Evolutionary conservation across 2,113 vertebrate species (phyloP).

Genomic region (Callithrix jacchus): DNA sequence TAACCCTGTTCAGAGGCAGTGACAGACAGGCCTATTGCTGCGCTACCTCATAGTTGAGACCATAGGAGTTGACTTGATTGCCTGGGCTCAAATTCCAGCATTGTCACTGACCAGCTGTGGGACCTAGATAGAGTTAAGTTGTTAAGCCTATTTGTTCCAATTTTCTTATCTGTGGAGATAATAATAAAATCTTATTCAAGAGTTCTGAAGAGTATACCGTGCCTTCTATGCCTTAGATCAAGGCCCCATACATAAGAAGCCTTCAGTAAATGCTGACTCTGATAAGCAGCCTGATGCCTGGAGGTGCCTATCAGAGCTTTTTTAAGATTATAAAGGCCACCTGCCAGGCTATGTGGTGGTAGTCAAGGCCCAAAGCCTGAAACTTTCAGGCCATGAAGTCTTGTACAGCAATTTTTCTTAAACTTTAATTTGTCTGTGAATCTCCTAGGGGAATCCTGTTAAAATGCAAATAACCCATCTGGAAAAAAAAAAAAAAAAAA

Average conservation of each 20-base stretch:
- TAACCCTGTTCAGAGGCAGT: not conserved
- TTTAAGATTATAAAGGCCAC: not conserved
- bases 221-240: no score
- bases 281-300: no score
- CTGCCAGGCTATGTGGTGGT: not conserved
- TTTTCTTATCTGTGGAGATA: not conserved
- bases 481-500: no score
- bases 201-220: not conserved
- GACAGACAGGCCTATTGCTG: not conserved
- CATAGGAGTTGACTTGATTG: not conserved
- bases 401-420: not conserved
- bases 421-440: not conserved
- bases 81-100: not conserved
- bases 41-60: not conserved
- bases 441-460: not conserved
- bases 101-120: not conserved
- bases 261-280: not conserved
- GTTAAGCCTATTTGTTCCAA: not conserved
- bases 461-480: not conserved
- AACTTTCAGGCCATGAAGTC: not conserved
- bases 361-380: not conserved
- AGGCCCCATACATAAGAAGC: not conserved
- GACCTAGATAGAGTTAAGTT: not conserved
- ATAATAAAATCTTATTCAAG: not conserved
- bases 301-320: not conserved